A percentile compares a stretch with the other conserved stretches of the same genome.
Conservation (phyloP, 2,113 vertebrate genomes). For the Corythornis madagascariensis region DNA sequence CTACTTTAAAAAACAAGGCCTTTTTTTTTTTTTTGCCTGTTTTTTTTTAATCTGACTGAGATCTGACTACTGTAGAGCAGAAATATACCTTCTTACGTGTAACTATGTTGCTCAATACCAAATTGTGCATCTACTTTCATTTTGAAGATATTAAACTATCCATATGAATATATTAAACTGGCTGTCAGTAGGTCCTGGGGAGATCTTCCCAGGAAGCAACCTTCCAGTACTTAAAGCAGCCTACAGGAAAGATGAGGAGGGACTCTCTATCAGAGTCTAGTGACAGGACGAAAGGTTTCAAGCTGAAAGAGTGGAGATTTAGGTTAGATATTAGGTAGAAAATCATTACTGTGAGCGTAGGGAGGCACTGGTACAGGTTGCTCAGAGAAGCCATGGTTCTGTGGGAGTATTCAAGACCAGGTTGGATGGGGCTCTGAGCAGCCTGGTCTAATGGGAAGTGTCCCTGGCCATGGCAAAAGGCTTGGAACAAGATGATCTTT, state of each 20-base stretch:
- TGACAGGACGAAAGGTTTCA: background rate
- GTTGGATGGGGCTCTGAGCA: background rate
- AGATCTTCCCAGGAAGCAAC: background rate
- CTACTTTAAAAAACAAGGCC: too few relatives aligned
- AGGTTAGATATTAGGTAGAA: background rate
- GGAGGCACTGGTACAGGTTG: background rate
- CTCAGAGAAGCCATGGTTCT: background rate
- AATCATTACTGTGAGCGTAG: background rate
- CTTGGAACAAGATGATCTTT: background rate
- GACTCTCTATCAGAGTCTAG: too few relatives aligned
- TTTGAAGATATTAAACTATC: background rate
- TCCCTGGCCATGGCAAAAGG: background rate
- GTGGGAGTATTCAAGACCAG: background rate
- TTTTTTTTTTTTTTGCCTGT: background rate
- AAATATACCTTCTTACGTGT: background rate
- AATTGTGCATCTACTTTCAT: background rate
- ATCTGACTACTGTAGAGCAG: background rate
- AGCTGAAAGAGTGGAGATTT: background rate
- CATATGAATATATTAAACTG: background rate
- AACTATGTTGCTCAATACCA: background rate
- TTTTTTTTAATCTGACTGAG: background rate
- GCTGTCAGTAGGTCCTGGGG: too few relatives aligned
- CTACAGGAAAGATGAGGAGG: background rate
- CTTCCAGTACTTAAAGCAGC: background rate
- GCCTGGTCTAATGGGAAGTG: too few relatives aligned